A percentile compares a stretch with the other conserved stretches of the same genome.
phyloP scores from a whole-genome alignment of 2,113 vertebrate genomes.

The Tragelaphus imberbis region DNA sequence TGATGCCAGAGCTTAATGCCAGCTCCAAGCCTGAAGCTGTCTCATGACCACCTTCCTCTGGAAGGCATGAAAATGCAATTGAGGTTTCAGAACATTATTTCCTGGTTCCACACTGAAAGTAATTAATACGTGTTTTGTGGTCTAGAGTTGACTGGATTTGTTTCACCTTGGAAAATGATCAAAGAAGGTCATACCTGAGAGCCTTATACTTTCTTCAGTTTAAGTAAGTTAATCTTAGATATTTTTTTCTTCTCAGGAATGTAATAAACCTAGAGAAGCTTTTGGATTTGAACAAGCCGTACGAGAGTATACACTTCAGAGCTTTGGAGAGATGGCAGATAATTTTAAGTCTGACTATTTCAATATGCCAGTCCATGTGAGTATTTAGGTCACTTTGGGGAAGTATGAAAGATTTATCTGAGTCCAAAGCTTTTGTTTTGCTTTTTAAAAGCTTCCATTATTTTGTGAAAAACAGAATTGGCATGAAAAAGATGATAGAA shows the following conservation, averaged over 20 bases:
- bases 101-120: not conserved
- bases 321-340: conserved; percentile 99
- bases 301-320: conserved; percentile 95
- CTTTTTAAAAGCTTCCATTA: not conserved
- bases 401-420: not conserved
- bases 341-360: conserved; percentile 99
- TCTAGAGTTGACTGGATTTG: conserved; percentile 27
- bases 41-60: not conserved
- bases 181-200: not conserved
- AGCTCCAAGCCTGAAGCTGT: not conserved
- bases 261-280: conserved; percentile 96
- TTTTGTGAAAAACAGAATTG: not conserved
- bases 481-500: not conserved
- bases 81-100: not conserved
- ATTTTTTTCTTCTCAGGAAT: conserved; percentile 84
- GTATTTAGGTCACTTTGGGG: conserved; percentile 68
- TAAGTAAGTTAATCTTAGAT: not conserved
- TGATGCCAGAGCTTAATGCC: not conserved
- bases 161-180: conserved; percentile 12
- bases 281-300: conserved; percentile 98
- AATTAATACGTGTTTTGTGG: not conserved
- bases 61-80: conserved; percentile 11
- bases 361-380: conserved; percentile 99
- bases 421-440: conserved; percentile 3
- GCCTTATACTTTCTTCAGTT: conserved; percentile 23